These are phyloP conservation scores for Eidolon dupreanum DNA, from an alignment of 2,797 vertebrate species.

Conservation along the genomic window DNA sequence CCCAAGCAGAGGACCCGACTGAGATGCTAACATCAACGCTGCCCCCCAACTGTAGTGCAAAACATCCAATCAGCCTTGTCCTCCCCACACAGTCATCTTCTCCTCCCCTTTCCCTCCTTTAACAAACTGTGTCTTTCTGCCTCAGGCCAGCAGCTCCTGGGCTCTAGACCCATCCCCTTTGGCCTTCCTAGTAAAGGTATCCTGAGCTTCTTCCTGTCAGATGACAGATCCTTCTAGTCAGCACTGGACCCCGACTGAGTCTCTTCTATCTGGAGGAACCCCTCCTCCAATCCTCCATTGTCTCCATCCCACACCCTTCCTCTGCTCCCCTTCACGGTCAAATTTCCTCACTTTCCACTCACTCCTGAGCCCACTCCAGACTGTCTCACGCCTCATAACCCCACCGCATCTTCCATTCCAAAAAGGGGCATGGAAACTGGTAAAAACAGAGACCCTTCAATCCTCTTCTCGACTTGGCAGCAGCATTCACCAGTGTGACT, in stretches of 20 bases:
- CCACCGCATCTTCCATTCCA: neutral
- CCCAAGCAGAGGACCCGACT: neutral
- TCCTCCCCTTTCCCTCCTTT: neutral
- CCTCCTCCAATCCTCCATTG: neutral
- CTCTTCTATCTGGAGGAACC: neutral
- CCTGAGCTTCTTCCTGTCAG: neutral
- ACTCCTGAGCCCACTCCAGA: neutral
- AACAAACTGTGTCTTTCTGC: neutral
- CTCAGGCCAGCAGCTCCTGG: neutral
- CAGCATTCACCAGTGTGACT: neutral
- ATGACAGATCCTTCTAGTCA: neutral
- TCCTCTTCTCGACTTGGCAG: neutral
- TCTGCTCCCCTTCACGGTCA: neutral
- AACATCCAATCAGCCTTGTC: neutral
- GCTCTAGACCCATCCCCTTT: neutral
- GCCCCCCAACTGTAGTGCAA: neutral
- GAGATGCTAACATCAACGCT: neutral
- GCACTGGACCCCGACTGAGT: neutral
- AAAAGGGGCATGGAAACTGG: neutral
- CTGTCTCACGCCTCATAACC: neutral
- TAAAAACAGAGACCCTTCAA: neutral
- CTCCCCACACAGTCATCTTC: neutral
- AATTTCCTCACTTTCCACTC: neutral
- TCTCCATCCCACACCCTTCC: neutral
- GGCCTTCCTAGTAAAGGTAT: neutral